Evolutionary conservation across 2,113 vertebrate species (phyloP).

Genomic region (Rhinogobius similis): DNA sequence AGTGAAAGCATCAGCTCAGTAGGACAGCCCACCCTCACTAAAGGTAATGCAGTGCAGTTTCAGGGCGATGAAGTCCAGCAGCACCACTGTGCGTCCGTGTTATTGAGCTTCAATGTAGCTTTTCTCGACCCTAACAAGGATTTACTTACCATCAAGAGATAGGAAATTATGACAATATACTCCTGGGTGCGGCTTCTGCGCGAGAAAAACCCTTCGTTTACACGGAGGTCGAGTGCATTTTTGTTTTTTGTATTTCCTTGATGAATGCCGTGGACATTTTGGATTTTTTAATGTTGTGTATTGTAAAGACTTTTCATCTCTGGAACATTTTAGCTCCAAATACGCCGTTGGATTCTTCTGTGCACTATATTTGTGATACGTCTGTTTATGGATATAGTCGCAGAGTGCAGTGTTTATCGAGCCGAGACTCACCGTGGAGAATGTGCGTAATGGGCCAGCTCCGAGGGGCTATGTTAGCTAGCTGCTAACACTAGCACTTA

Average conservation of each 20-base stretch:
- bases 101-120: conserved; percentile 34
- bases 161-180: conserved; percentile 53
- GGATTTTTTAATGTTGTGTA: conserved; percentile 54
- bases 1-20: conserved; percentile 46
- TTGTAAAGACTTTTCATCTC: conserved; percentile 11
- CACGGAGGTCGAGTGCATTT: conserved; percentile 62
- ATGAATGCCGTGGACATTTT: conserved; percentile 76
- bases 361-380: neutral
- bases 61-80: conserved; percentile 40
- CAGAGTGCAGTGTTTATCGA: conserved; percentile 33
- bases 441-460: conserved; percentile 47
- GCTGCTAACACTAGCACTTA: conserved; percentile 53
- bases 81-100: conserved; percentile 20
- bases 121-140: conserved; percentile 11
- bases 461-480: conserved; percentile 45
- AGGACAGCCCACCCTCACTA: conserved; percentile 28
- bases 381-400: conserved; percentile 18
- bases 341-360: neutral
- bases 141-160: conserved; percentile 5
- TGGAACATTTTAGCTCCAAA: neutral
- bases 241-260: conserved; percentile 73
- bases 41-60: conserved; percentile 18
- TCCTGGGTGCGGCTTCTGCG: conserved; percentile 63
- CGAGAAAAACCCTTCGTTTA: conserved; percentile 41
- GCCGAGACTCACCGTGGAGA: conserved; percentile 39